phyloP scores from a whole-genome alignment of 2,888 invertebrate genomes.

The Drosophila kuntzei region DNA sequence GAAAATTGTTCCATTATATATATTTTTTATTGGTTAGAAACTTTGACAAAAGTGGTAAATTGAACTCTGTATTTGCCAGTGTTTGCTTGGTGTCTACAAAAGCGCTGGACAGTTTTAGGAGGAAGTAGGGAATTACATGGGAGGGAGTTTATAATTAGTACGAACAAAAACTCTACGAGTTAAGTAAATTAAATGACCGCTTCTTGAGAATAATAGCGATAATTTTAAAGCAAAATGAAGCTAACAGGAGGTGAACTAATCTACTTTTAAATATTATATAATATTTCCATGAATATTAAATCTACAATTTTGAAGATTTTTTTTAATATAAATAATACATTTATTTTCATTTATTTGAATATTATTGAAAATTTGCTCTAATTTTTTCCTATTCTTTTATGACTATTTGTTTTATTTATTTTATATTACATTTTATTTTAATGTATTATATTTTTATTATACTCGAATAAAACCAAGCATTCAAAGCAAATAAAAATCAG shows the following conservation, averaged over 20 bases:
- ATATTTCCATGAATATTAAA: no score
- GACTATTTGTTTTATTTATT: no score
- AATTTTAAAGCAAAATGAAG: not conserved
- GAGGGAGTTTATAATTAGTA: constrained; percentile 28
- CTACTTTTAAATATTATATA: no score
- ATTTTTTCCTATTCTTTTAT: no score
- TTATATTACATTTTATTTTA: not conserved
- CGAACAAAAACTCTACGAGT: constrained; percentile 28
- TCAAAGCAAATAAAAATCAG: no score
- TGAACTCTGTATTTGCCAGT: constrained; percentile 54
- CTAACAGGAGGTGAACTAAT: no score
- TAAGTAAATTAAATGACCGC: constrained; percentile 67
- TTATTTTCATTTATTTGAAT: no score
- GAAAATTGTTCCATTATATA: constrained; percentile 1
- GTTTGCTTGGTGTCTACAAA: constrained; percentile 13
- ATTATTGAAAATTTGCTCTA: no score
- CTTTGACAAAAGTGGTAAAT: constrained; percentile 47
- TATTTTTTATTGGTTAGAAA: constrained; percentile 13
- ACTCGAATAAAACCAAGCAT: no score
- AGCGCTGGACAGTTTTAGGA: constrained; percentile 17
- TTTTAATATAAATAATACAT: no score
- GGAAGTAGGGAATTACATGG: not conserved
- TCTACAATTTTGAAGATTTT: no score
- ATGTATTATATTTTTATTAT: no score
- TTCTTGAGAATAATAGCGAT: constrained; percentile 14